Conservation (phyloP, 2,797 vertebrate species). For the Hemitrygon akajei region DNA sequence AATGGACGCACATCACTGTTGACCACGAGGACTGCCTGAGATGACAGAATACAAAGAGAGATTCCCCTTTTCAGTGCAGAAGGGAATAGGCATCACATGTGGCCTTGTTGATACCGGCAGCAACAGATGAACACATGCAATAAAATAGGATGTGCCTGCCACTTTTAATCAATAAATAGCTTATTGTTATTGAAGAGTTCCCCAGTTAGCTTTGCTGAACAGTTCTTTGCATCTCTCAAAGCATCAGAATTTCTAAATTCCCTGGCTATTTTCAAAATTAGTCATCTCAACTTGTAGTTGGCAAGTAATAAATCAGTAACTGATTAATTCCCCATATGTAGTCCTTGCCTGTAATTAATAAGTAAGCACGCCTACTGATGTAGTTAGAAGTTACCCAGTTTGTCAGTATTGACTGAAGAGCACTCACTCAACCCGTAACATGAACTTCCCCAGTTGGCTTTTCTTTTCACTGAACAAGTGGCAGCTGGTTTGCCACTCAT, state of each 20-base stretch:
- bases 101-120: not conserved
- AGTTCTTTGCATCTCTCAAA: not conserved
- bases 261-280: not conserved
- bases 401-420: not conserved
- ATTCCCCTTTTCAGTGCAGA: not conserved
- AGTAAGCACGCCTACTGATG: not conserved
- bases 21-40: no score
- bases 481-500: not conserved
- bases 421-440: not conserved
- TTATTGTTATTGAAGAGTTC: not conserved
- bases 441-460: not conserved
- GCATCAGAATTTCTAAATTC: slow-evolving; percentile 7
- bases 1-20: no score
- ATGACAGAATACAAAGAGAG: not conserved
- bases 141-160: not conserved
- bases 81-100: not conserved
- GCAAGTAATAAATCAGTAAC: not conserved
- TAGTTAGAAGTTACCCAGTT: not conserved
- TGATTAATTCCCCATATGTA: not conserved
- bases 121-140: not conserved
- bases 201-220: slow-evolving; percentile 12
- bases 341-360: not conserved
- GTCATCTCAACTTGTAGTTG: not conserved
- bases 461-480: not conserved
- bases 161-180: not conserved